These are phyloP conservation scores for Globia sparganii DNA, from an alignment of 2,888 invertebrate species.

Conservation along the genomic window DNA sequence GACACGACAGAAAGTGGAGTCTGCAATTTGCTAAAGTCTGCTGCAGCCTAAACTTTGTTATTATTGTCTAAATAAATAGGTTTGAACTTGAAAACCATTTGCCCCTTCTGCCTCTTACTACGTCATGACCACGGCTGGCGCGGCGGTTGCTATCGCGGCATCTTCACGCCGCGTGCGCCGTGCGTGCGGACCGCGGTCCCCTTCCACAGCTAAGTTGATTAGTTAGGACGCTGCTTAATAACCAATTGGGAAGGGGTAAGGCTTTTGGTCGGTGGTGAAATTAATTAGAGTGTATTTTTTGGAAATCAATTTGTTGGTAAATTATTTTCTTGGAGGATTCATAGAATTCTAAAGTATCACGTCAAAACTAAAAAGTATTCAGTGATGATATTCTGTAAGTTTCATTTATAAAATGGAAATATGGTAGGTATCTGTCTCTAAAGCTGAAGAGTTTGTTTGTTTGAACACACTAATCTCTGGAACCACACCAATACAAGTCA, in stretches of 20 bases:
- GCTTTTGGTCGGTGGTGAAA: slow-evolving; percentile 44
- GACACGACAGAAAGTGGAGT: background rate
- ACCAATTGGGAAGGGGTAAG: slow-evolving; percentile 63
- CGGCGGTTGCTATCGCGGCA: slow-evolving; percentile 79
- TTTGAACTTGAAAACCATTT: background rate
- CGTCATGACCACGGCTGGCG: background rate
- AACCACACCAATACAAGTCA: background rate
- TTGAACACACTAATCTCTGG: background rate
- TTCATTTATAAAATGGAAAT: background rate
- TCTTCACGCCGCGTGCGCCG: slow-evolving; percentile 82
- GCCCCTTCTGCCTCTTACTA: slow-evolving; percentile 20
- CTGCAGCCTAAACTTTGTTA: background rate
- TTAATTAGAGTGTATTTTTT: slow-evolving; percentile 43
- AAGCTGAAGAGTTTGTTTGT: background rate
- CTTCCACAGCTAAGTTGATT: slow-evolving; percentile 71
- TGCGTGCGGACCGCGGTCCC: slow-evolving; percentile 74
- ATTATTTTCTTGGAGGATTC: background rate
- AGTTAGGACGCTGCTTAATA: slow-evolving; percentile 71
- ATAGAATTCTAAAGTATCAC: background rate
- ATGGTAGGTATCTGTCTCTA: background rate
- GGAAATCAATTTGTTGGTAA: slow-evolving; percentile 22
- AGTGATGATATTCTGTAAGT: background rate
- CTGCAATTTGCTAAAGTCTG: background rate
- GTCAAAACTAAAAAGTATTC: background rate
- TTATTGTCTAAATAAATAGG: background rate